Conservation (phyloP, 1,140 invertebrate species). For the Drosophila littoralis region DNA sequence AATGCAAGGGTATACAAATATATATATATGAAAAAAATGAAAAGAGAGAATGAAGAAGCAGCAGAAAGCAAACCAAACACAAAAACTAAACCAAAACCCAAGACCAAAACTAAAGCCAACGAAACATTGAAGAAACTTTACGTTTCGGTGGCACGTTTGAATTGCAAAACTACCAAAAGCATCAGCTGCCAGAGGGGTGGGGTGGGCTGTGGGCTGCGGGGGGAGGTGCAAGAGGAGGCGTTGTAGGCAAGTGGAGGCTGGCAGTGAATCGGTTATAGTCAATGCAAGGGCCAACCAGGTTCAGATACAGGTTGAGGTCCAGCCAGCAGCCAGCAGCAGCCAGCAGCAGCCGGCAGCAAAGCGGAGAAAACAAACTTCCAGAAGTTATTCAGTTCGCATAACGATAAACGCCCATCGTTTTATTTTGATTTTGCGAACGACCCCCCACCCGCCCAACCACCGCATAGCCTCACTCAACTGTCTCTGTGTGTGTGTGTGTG, state of each 20-base stretch:
- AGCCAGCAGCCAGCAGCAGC: slow-evolving; percentile 9
- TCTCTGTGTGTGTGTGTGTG: slow-evolving; percentile 1
- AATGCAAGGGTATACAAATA: not conserved
- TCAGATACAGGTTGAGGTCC: slow-evolving; percentile 27
- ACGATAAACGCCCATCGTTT: slow-evolving; percentile 80
- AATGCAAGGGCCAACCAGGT: slow-evolving; percentile 45
- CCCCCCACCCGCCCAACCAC: slow-evolving; percentile 24
- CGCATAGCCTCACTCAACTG: not conserved
- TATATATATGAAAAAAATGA: not conserved
- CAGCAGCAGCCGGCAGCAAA: slow-evolving; percentile 4
- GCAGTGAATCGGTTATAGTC: slow-evolving; percentile 36
- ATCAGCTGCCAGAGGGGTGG: not conserved
- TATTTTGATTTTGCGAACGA: slow-evolving; percentile 71
- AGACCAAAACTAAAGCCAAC: slow-evolving; percentile 34
- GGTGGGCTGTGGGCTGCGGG: not conserved
- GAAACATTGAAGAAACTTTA: slow-evolving; percentile 47
- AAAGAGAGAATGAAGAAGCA: not conserved
- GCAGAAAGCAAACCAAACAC: slow-evolving; percentile 26
- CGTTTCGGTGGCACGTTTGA: slow-evolving; percentile 54
- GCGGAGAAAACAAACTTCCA: slow-evolving; percentile 76
- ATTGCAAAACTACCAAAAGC: slow-evolving; percentile 36
- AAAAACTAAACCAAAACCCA: slow-evolving; percentile 37
- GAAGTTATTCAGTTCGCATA: slow-evolving; percentile 81
- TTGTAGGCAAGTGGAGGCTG: slow-evolving; percentile 3
- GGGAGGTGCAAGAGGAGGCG: not conserved